Evolutionary conservation across 2,113 vertebrate species (phyloP).

Genomic region (rabbit (Oryctolagus cuniculus)): mOryCun1.1 NC_091432.1:107142001-107142500

Average conservation of each 20-base stretch:
- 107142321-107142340: conserved; percentile 56
- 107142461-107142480: conserved; percentile 67
- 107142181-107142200: conserved; percentile 59
- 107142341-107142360: conserved; percentile 67
- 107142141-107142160: conserved; percentile 55
- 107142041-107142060: conserved; percentile 79
- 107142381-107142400: conserved; percentile 73
- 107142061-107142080: conserved; percentile 76
- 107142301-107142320: conserved; percentile 44
- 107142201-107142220: conserved; percentile 50
- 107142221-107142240: conserved; percentile 55
- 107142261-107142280: conserved; percentile 54
- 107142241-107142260: conserved; percentile 63
- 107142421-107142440: conserved; percentile 85
- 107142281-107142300: conserved; percentile 1
- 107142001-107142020: conserved; percentile 74
- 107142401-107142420: conserved; percentile 69
- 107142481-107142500: conserved; percentile 75
- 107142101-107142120: conserved; percentile 39
- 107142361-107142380: conserved; percentile 55
- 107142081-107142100: conserved; percentile 72
- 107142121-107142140: conserved; percentile 67
- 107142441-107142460: conserved; percentile 72
- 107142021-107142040: conserved; percentile 86
- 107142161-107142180: conserved; percentile 67